phyloP scores from a whole-genome alignment of 2,797 vertebrate species.

The Myiotriccus ornatus region DNA sequence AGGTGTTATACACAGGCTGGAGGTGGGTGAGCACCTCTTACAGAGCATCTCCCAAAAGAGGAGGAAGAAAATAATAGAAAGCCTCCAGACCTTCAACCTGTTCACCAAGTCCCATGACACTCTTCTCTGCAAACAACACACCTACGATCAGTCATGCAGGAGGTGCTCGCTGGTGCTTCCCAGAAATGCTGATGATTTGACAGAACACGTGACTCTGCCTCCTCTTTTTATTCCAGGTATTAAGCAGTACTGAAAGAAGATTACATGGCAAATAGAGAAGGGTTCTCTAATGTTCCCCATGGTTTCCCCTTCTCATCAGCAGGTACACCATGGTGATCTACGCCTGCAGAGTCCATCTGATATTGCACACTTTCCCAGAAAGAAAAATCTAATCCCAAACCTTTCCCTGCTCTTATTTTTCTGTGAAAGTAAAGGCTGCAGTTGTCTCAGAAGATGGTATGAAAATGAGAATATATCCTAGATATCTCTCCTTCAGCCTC shows the following conservation, averaged over 20 bases:
- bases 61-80: neutral
- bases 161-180: neutral
- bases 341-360: neutral
- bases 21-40: neutral
- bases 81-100: neutral
- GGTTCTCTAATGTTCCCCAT: neutral
- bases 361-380: neutral
- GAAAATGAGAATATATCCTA: conserved; percentile 21
- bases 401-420: neutral
- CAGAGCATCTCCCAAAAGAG: rapidly evolving
- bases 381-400: neutral
- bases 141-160: neutral
- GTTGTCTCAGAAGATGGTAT: neutral
- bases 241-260: neutral
- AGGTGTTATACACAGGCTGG: neutral
- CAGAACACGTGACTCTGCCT: neutral
- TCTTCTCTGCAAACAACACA: neutral
- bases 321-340: rapidly evolving
- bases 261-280: neutral
- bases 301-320: neutral
- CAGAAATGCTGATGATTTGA: neutral
- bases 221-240: conserved; percentile 6
- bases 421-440: neutral
- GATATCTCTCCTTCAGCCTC: neutral
- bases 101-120: neutral